Conservation (phyloP, 2,797 vertebrate species). For the Epinephelus coioides region DNA sequence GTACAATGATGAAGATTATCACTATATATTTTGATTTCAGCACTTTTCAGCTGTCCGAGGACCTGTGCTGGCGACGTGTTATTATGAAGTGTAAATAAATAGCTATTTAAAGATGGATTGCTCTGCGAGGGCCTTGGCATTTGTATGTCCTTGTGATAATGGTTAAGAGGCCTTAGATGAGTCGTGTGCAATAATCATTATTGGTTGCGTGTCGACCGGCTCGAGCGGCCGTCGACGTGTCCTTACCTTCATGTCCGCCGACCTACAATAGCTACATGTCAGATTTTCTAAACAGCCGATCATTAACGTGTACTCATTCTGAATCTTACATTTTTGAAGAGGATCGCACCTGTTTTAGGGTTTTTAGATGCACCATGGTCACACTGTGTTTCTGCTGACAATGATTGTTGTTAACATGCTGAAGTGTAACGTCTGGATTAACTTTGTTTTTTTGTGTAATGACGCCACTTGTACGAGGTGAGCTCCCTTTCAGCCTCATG, state of each 20-base stretch:
- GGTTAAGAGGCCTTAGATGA: constrained; percentile 85
- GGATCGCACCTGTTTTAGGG: constrained; percentile 16
- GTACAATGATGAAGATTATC: constrained; percentile 53
- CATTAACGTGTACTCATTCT: constrained; percentile 40
- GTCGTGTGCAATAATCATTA: constrained; percentile 85
- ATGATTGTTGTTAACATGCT: constrained; percentile 47
- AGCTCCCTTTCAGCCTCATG: constrained; percentile 20
- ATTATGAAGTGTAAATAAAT: constrained; percentile 67
- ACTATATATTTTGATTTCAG: constrained; percentile 64
- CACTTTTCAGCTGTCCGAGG: constrained; percentile 58
- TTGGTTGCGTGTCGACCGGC: constrained; percentile 31
- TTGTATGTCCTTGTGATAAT: constrained; percentile 61
- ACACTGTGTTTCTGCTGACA: constrained; percentile 48
- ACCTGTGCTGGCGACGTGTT: constrained; percentile 49
- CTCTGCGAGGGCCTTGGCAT: constrained; percentile 59
- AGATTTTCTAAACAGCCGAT: constrained; percentile 45
- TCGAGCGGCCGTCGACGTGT: constrained; percentile 20
- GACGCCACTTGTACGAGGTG: neutral
- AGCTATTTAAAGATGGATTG: constrained; percentile 66
- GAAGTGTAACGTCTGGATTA: constrained; percentile 34
- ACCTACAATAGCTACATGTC: constrained; percentile 28
- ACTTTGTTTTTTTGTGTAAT: constrained; percentile 26
- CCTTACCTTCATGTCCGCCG: constrained; percentile 29
- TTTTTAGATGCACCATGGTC: constrained; percentile 52
- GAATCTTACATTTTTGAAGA: constrained; percentile 45